Percentiles rank a stretch among this genome's conserved stretches.
These are phyloP conservation scores for Indicator indicator DNA, from an alignment of 2,113 vertebrate species.

Conservation along the genomic window DNA sequence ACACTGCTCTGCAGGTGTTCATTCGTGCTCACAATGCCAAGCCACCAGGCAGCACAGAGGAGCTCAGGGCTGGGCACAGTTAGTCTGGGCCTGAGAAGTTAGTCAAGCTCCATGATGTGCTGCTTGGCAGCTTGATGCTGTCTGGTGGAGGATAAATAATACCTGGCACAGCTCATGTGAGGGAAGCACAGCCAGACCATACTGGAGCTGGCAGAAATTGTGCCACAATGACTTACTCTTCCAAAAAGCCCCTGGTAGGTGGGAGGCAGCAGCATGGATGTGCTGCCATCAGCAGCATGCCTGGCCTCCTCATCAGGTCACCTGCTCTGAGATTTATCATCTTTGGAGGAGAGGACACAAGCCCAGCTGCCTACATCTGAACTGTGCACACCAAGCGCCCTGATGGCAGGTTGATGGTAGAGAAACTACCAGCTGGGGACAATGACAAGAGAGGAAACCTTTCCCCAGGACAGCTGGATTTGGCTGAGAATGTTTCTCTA, in stretches of 20 bases:
- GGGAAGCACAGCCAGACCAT: not conserved
- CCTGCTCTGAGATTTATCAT: not conserved
- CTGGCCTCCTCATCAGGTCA: not conserved
- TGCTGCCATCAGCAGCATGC: not conserved
- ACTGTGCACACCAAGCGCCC: not conserved
- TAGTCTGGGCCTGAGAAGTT: not conserved
- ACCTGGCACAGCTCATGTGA: not conserved
- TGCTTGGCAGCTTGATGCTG: not conserved
- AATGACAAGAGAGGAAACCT: not conserved
- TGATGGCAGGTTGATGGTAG: not conserved
- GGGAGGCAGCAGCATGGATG: not conserved
- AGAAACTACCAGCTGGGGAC: not conserved
- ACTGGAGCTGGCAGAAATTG: not conserved
- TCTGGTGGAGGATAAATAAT: not conserved
- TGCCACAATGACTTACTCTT: not conserved
- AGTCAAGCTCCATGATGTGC: not conserved
- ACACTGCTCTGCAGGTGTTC: not conserved
- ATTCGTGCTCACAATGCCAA: rapidly evolving
- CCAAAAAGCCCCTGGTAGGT: not conserved
- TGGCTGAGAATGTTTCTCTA: not conserved
- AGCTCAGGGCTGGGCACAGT: not conserved
- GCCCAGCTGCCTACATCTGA: not conserved
- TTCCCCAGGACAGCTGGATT: not conserved
- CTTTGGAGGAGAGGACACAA: not conserved
- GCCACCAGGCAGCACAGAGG: not conserved